These are phyloP conservation scores for Periplaneta americana DNA, from an alignment of 1,140 invertebrate genomes.

Conservation along the genomic window DNA sequence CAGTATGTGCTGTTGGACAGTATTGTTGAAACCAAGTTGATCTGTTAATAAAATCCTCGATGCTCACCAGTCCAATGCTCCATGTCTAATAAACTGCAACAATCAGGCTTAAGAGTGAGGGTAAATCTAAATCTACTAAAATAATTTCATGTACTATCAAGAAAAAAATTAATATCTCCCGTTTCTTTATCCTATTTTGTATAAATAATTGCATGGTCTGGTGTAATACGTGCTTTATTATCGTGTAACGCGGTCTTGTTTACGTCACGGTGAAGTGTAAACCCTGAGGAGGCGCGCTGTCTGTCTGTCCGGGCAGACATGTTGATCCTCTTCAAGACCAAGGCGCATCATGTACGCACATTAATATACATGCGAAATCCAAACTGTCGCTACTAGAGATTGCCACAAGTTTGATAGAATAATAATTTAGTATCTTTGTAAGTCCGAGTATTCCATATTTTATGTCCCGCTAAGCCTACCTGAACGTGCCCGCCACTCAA, in stretches of 20 bases:
- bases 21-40: no score
- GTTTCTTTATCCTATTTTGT: no score
- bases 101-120: no score
- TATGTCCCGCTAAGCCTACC: background rate
- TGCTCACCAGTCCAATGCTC: no score
- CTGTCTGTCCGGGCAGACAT: background rate
- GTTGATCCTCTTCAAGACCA: background rate
- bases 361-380: background rate
- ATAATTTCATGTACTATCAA: no score
- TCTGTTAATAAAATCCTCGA: no score
- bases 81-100: no score
- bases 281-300: background rate
- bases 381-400: background rate
- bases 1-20: no score
- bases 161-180: no score
- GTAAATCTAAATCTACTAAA: no score
- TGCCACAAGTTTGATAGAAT: background rate
- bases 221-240: no score
- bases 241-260: background rate
- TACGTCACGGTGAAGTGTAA: background rate
- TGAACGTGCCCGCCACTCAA: background rate
- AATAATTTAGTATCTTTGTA: background rate
- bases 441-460: background rate
- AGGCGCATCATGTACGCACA: background rate
- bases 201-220: no score